These are phyloP conservation scores for Zosterops hypoxanthus DNA, from an alignment of 2,113 vertebrate species.

Conservation along the genomic window DNA sequence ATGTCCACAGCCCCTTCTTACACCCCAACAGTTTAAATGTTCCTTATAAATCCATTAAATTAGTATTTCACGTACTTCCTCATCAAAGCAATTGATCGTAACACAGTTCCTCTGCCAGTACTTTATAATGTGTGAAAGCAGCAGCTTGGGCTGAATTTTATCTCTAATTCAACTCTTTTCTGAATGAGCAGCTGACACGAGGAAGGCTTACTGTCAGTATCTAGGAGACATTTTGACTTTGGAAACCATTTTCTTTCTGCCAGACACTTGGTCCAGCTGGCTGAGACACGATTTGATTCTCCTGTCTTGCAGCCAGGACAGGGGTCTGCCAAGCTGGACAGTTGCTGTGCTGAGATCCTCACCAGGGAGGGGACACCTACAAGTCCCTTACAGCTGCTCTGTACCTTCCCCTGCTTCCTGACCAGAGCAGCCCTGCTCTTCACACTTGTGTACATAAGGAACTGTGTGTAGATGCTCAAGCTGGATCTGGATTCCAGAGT, in stretches of 20 bases:
- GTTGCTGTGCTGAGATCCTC: background rate
- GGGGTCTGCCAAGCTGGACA: background rate
- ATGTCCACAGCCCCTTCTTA: background rate
- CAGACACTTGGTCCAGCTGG: conserved; percentile 11
- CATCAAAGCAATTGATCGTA: background rate
- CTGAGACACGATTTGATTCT: background rate
- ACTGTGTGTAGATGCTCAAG: background rate
- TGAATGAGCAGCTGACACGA: conserved; percentile 1
- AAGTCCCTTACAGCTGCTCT: accelerated
- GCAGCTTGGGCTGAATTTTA: background rate
- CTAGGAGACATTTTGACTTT: conserved; percentile 64
- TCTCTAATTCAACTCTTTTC: conserved; percentile 30
- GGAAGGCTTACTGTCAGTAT: conserved; percentile 15
- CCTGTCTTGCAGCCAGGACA: background rate
- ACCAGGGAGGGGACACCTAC: accelerated
- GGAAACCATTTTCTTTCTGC: conserved; percentile 66
- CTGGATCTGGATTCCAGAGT: background rate
- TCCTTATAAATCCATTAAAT: background rate
- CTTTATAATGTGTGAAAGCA: background rate
- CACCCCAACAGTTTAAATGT: background rate
- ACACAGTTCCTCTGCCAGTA: background rate
- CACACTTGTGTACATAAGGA: accelerated
- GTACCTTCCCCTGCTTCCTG: background rate
- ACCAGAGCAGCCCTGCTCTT: background rate
- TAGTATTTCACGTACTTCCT: background rate